phyloP scores from a whole-genome alignment of 2,888 invertebrate species.

The Didymodactylos carnosus region DNA sequence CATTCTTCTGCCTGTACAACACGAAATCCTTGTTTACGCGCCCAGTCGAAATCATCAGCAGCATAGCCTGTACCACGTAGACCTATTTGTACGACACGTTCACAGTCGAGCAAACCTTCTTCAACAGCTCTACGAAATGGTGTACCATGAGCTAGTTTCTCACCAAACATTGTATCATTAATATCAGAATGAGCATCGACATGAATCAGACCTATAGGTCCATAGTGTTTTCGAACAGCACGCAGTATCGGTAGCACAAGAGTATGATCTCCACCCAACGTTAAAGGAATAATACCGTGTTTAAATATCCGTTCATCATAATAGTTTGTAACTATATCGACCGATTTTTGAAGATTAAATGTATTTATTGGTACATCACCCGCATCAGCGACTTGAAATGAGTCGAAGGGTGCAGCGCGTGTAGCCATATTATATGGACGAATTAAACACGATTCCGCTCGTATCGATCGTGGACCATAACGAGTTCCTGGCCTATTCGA shows the following conservation, averaged over 20 bases:
- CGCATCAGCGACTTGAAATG: conserved; percentile 29
- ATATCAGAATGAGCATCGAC: conserved; percentile 33
- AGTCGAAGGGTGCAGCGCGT: no score
- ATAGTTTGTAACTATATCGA: no score
- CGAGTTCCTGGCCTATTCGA: no score
- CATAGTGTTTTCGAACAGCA: conserved; percentile 25
- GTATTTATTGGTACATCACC: conserved; percentile 28
- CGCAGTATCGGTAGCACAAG: conserved; percentile 30
- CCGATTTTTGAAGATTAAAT: conserved; percentile 26
- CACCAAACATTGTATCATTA: conserved; percentile 25
- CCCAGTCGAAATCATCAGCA: conserved; percentile 23
- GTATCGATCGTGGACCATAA: no score
- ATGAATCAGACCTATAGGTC: conserved; percentile 32
- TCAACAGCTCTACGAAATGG: conserved; percentile 31
- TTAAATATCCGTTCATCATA: conserved; percentile 24
- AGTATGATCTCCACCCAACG: conserved; percentile 34
- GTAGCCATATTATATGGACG: no score
- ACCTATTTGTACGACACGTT: conserved; percentile 30
- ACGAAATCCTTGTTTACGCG: conserved; percentile 27
- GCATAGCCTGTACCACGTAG: conserved; percentile 26
- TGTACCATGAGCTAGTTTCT: conserved; percentile 30
- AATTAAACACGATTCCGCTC: no score
- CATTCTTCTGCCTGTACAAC: conserved; percentile 27
- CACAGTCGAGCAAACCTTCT: conserved; percentile 27
- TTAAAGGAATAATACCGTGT: conserved; percentile 26